Evolutionary conservation across 2,888 invertebrate genomes (phyloP).

Genomic region (Oscheius myriophilus): DNA sequence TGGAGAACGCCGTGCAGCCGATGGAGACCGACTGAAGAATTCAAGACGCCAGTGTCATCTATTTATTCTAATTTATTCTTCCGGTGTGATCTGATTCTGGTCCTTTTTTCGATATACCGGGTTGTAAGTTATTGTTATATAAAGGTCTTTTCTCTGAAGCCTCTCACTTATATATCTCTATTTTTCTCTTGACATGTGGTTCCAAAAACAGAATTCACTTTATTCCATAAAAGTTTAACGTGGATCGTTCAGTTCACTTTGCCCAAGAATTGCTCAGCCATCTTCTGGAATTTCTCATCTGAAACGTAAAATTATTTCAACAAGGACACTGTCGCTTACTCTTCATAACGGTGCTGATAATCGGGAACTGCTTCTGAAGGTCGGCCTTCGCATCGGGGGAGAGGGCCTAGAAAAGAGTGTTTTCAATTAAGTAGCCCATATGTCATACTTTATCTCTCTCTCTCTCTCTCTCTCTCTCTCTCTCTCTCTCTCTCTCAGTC

Average conservation of each 20-base stretch:
- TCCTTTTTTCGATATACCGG: too few relatives aligned
- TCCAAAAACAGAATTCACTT: background rate
- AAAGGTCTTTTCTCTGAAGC: background rate
- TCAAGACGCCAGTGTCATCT: background rate
- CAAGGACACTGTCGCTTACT: slow-evolving; percentile 11
- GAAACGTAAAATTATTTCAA: slow-evolving; percentile 26
- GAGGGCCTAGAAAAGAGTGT: slow-evolving; percentile 28
- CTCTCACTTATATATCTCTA: background rate
- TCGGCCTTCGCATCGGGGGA: slow-evolving; percentile 39
- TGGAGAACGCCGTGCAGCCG: slow-evolving; percentile 21
- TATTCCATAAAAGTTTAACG: background rate
- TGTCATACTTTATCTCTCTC: too few relatives aligned
- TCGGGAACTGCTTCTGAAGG: slow-evolving; percentile 41
- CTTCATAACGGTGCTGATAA: slow-evolving; percentile 37
- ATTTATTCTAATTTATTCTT: background rate
- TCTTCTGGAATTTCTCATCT: slow-evolving; percentile 55
- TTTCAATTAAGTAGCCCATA: too few relatives aligned
- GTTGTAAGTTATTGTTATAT: background rate
- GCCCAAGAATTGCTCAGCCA: slow-evolving; percentile 43
- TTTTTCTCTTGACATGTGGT: background rate
- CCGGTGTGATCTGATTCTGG: too few relatives aligned
- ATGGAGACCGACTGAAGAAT: slow-evolving; percentile 9
- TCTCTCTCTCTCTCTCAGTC: background rate
- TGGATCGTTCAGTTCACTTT: slow-evolving; percentile 5
- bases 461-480: too few relatives aligned